phyloP scores from a whole-genome alignment of 2,888 invertebrate species.

The Zelleria hepariella region DNA sequence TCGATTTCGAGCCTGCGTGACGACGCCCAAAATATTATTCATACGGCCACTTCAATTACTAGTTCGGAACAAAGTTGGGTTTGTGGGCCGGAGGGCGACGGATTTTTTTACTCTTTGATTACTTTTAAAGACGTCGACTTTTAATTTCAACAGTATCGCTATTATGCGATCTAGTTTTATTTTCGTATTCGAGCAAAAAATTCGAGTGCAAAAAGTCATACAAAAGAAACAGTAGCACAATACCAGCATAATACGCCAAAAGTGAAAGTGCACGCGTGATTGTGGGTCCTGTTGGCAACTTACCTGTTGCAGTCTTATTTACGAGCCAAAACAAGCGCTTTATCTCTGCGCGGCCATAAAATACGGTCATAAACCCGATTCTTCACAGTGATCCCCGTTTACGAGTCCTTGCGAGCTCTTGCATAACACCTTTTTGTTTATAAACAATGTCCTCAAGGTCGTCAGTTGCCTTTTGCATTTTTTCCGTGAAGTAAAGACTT shows the following conservation, averaged over 20 bases:
- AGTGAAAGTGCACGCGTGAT: slow-evolving; percentile 61
- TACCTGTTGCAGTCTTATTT: slow-evolving; percentile 72
- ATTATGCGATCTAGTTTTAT: no score
- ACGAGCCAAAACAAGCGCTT: slow-evolving; percentile 71
- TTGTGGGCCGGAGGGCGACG: slow-evolving; percentile 4
- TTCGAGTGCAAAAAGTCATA: neutral
- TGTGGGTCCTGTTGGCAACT: slow-evolving; percentile 59
- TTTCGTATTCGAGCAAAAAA: no score
- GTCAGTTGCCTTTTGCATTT: slow-evolving; percentile 25
- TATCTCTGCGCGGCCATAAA: slow-evolving; percentile 65
- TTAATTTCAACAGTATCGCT: neutral
- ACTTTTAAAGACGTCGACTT: neutral
- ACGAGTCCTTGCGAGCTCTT: slow-evolving; percentile 33
- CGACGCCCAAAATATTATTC: slow-evolving; percentile 68
- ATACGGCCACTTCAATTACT: slow-evolving; percentile 58
- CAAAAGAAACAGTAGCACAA: neutral
- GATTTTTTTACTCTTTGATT: neutral
- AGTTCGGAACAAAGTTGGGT: slow-evolving; percentile 18
- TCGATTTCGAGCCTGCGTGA: slow-evolving; percentile 56
- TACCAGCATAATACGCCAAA: neutral
- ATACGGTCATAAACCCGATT: slow-evolving; percentile 64
- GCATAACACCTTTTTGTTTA: slow-evolving; percentile 68
- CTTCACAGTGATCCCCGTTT: slow-evolving; percentile 43
- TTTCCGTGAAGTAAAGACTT: neutral
- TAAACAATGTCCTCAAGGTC: slow-evolving; percentile 66